phyloP scores from a whole-genome alignment of 2,888 invertebrate species.

The Salticus scenicus region DNA sequence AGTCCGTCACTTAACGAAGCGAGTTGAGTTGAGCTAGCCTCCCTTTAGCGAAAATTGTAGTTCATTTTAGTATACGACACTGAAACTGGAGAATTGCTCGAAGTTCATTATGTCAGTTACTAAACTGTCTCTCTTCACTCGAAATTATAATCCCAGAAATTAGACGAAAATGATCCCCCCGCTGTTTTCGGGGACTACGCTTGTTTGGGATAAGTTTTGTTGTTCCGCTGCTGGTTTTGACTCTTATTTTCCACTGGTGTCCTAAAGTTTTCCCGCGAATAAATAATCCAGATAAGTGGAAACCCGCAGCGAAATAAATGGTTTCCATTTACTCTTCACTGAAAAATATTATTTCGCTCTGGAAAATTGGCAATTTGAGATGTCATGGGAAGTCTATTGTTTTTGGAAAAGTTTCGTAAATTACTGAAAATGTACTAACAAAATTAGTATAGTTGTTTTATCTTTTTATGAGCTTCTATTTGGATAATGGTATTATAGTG shows the following conservation, averaged over 20 bases:
- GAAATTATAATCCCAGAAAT: background rate
- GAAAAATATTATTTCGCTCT: too few species aligned
- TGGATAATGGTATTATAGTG: too few species aligned
- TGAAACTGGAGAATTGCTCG: background rate
- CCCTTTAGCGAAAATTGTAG: background rate
- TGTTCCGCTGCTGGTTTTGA: background rate
- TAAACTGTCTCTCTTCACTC: background rate
- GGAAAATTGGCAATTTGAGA: too few species aligned
- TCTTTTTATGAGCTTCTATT: too few species aligned
- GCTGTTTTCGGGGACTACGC: background rate
- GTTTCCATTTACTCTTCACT: too few species aligned
- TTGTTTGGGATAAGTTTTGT: background rate
- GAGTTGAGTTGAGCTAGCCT: too few species aligned
- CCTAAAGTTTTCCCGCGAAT: background rate
- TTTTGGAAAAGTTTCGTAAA: too few species aligned
- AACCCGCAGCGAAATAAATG: background rate
- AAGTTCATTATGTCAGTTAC: background rate
- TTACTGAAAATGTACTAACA: too few species aligned
- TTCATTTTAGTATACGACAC: background rate
- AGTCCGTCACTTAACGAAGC: background rate
- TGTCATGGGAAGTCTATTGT: too few species aligned
- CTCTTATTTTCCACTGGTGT: background rate
- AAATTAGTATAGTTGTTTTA: too few species aligned
- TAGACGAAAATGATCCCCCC: background rate
- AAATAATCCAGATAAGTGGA: background rate